phyloP scores from a whole-genome alignment of 2,797 vertebrate genomes.

The Chaetophractus vellerosus region DNA sequence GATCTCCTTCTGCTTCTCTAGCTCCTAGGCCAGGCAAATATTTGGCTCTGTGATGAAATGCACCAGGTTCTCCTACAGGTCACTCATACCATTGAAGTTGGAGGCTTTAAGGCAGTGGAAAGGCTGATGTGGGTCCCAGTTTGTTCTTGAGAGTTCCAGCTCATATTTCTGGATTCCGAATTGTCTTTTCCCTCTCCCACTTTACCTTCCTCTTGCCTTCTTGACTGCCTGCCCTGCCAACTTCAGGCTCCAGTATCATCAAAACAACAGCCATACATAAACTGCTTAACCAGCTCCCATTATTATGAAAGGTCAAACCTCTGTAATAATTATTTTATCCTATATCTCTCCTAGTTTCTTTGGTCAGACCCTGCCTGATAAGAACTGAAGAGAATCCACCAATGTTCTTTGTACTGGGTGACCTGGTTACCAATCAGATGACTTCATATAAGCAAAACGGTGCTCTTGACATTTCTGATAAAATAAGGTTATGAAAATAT shows the following conservation, averaged over 20 bases:
- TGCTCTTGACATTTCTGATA: slow-evolving; percentile 36
- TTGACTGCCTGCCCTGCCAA: background rate
- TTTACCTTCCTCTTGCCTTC: background rate
- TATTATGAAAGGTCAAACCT: background rate
- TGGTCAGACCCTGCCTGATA: background rate
- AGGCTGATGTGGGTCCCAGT: background rate
- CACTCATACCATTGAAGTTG: background rate
- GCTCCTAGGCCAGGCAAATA: background rate
- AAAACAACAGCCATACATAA: background rate
- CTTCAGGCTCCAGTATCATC: background rate
- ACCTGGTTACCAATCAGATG: background rate
- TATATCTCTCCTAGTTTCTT: background rate
- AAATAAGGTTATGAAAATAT: slow-evolving; percentile 48
- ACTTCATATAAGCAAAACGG: slow-evolving; percentile 26
- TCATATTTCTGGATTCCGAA: background rate
- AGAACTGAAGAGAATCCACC: background rate
- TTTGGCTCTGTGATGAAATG: fast-evolving
- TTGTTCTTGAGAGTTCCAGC: background rate
- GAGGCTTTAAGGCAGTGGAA: background rate
- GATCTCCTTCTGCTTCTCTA: background rate
- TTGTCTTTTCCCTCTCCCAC: background rate
- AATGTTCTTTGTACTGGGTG: background rate
- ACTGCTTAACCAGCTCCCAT: background rate
- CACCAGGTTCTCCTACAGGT: background rate
- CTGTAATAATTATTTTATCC: background rate